Base-by-base conservation (phyloP, 2,888 invertebrate species). In the Phania funesta region DNA sequence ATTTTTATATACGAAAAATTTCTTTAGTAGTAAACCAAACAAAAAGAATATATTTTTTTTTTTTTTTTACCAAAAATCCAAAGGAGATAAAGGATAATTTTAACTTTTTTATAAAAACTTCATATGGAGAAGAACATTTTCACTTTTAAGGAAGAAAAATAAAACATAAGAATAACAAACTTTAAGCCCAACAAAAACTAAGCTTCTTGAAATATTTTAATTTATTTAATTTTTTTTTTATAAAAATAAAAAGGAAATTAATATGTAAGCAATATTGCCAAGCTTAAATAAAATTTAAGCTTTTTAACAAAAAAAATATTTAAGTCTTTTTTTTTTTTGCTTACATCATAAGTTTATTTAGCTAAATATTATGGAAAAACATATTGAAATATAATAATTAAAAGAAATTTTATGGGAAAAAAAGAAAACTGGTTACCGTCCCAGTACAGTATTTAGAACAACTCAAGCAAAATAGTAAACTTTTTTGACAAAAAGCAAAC, bases 371-470 rank as follows among this genome's bases (percentile, higher is more conserved):
- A 67, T 32, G 13, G 6, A 68, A 65, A 74, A 48, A 41, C 20
- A 38, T 54, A 67, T 68, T 50, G 7, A 44, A 56, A 54, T 26
- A 60, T 48, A 70, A 54, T 16, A 52, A 29, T 67, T 18, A 32
- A 50, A 13, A 32, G 52, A 52, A 68, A 32, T 64, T n/a, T n/a
- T n/a, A 44, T 68, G 54, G 54, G 26, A 48, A 50, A 76, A 41
- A 65, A 48, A 48, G 62, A 62, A 70, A 82, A 78, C 82, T 82
- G 82, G 82, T 70, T 82, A 82, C 82, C 82, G 82, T 82, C 82
- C 82, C 71, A 70, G 73, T 82, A 78, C 70, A 70, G 78, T 78
- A 82, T 78, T 78, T 82, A 70, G 74, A 82, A 65, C 82, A 82
- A 82, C 82, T 82, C 82, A 82, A 82, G 62, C 52, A 48, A 70